Base-by-base conservation (phyloP, 2,888 invertebrate species). In the Drosophila quinaria region DNA sequence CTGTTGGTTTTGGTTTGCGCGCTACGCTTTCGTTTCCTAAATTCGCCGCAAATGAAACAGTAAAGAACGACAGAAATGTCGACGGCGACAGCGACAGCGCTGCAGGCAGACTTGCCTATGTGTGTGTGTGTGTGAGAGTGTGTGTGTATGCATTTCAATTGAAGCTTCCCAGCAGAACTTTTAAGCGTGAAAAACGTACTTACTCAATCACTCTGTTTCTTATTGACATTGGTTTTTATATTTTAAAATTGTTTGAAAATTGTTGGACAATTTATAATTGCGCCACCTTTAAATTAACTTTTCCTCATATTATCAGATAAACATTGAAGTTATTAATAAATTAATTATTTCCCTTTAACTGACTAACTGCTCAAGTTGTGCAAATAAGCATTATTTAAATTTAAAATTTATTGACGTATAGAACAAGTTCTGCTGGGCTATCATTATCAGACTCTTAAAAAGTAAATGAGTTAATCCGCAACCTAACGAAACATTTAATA, bases 11-110 rank as follows among this genome's bases (percentile, higher is more conserved):
- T 42, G 58, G 41, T 39, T 77, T 64, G 65, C 68, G 68, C 73
- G 75, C 82, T 70, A 52, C 63, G 69, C 72, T 77, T 74, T 70
- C 66, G 62, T 59, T 72, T 59, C 39, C 62, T 51, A n/a, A 46
- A 54, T 59, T 73, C 61, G 67, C 66, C 33, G 51, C 44, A 52
- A 54, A 37, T 42, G 42, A 54, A 56, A 49, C 49, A 19, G 19
- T 41, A 33, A 41, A 62, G 54, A 74, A 56, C 47, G 70, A 54
- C 54, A 58, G 35, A 61, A 69, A 60, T 46, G 55, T 22, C 60
- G 59, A 60, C 46, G 55, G 11, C 13, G 41, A 54, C 51, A 29
- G 17, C 56, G 72, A 71, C 51, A 50, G 61, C 54, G 61, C 51
- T 72, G 61, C 65, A 56, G 64, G 35, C 64, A 55, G 50, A 42